Base-by-base conservation (phyloP, 2,797 vertebrate genomes). In the Chloroceryle inda region DNA sequence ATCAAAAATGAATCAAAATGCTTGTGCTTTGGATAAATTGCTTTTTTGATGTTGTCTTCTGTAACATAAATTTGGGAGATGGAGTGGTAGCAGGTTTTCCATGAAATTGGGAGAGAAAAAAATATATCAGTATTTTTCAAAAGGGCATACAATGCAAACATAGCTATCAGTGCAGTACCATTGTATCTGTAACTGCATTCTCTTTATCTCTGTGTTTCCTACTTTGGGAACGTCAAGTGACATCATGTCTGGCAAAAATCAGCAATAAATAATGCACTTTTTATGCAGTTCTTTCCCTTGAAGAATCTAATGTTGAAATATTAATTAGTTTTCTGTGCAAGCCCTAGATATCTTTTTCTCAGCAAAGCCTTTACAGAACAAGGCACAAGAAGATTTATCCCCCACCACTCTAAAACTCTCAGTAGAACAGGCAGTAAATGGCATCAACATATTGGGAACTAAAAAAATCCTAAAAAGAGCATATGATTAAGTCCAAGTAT, bases 321-420 rank as follows among this genome's bases (percentile, higher is more conserved):
- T 91, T 91, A 95, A 93, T 91, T 89, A 55, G 24, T 76, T 89
- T 92, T 91, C 81, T 80, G 4, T 66, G 38, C 72, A 69, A 94
- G 67, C 45, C 64, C 49, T 49, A 77, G 50, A 71, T 85, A 74
- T 9, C 11, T 89, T 91, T 85, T 82, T 76, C 75, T 82, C 47
- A 27, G 71, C 15, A 76, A 88, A 85, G 12, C 24, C 17, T 89
- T 95, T 92, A 88, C 27, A 59, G 59, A 93, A 67, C 20, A 52
- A 91, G 12, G 20, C 27, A 50, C 78, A 88, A 62, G 29, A 76
- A 37, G 33, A 62, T 85, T 85, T 94, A 66, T 42, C 14, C 27
- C 3, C 13, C 11, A 19, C 10, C 14, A 22, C 37, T 5, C 9
- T 40, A 40, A 86, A 90, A 61, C 6, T 50, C 13, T 73, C 59